Percentiles rank a stretch among this genome's conserved stretches.
phyloP scores from a whole-genome alignment of 2,888 invertebrate genomes.

The Sceliomorpha sp. region DNA sequence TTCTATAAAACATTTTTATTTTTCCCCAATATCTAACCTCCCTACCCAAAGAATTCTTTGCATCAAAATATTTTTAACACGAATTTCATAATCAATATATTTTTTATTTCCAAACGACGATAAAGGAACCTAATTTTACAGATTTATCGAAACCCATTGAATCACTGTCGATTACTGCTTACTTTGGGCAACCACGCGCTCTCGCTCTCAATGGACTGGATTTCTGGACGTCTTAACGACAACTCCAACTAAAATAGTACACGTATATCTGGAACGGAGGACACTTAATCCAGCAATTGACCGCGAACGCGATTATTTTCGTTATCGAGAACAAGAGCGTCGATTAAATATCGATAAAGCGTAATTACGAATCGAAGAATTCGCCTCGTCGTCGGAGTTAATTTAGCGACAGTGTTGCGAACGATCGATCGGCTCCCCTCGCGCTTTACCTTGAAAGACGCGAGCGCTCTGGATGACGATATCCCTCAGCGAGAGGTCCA shows the following conservation, averaged over 20 bases:
- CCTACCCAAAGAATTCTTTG: no score
- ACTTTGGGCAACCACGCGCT: no score
- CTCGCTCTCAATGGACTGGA: no score
- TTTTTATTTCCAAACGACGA: no score
- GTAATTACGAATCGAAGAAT: conserved; percentile 16
- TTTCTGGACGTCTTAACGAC: no score
- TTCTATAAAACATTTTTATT: no score
- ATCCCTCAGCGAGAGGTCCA: conserved; percentile 61
- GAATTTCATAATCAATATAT: no score
- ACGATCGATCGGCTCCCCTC: conserved; percentile 19
- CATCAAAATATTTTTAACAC: no score
- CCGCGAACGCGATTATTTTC: conserved; percentile 33
- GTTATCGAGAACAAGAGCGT: conserved; percentile 24
- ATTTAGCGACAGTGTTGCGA: conserved; percentile 12
- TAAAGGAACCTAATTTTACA: no score
- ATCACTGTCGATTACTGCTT: no score
- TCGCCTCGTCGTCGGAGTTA: not conserved
- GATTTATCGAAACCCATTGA: no score
- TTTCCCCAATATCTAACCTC: no score
- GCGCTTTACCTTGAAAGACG: conserved; percentile 62
- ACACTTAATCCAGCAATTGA: conserved; percentile 32
- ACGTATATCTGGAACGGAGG: conserved; percentile 29
- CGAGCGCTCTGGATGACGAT: conserved; percentile 42
- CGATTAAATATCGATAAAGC: conserved; percentile 20
- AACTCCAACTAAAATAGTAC: conserved; percentile 25